Evolutionary conservation across 2,888 invertebrate species (phyloP).

Genomic region (Leptura quadrifasciata): DNA sequence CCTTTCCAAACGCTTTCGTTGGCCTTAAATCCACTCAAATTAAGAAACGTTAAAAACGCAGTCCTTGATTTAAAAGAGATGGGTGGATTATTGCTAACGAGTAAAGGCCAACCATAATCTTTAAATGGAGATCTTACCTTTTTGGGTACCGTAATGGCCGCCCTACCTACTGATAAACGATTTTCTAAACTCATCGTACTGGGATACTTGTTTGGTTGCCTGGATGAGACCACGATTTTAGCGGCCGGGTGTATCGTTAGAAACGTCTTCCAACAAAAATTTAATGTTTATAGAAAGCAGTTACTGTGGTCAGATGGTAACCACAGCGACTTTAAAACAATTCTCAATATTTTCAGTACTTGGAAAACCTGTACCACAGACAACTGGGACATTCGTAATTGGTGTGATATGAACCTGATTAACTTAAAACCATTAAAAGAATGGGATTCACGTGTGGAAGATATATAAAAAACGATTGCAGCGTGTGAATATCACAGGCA

Average conservation of each 20-base stretch:
- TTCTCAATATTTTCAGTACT: slow-evolving; percentile 82
- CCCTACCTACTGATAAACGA: slow-evolving; percentile 88
- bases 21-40: slow-evolving; percentile 91
- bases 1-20: slow-evolving; percentile 86
- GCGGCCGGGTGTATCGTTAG: slow-evolving; percentile 90
- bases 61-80: slow-evolving; percentile 89
- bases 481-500: slow-evolving; percentile 77
- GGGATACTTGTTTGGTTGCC: slow-evolving; percentile 89
- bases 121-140: slow-evolving; percentile 91
- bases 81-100: slow-evolving; percentile 85
- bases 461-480: slow-evolving; percentile 81
- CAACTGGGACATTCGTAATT: slow-evolving; percentile 69
- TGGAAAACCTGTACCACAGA: slow-evolving; percentile 73
- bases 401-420: slow-evolving; percentile 84
- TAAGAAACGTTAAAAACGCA: slow-evolving; percentile 87
- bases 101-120: slow-evolving; percentile 68
- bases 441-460: slow-evolving; percentile 82
- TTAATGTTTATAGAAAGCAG: slow-evolving; percentile 85
- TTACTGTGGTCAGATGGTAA: slow-evolving; percentile 89
- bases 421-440: slow-evolving; percentile 84
- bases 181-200: slow-evolving; percentile 89
- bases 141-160: slow-evolving; percentile 88
- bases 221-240: slow-evolving; percentile 92
- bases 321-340: slow-evolving; percentile 89
- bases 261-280: slow-evolving; percentile 83